phyloP scores from a whole-genome alignment of 2,113 vertebrate species.

The Hippoglossus stenolepis region DNA sequence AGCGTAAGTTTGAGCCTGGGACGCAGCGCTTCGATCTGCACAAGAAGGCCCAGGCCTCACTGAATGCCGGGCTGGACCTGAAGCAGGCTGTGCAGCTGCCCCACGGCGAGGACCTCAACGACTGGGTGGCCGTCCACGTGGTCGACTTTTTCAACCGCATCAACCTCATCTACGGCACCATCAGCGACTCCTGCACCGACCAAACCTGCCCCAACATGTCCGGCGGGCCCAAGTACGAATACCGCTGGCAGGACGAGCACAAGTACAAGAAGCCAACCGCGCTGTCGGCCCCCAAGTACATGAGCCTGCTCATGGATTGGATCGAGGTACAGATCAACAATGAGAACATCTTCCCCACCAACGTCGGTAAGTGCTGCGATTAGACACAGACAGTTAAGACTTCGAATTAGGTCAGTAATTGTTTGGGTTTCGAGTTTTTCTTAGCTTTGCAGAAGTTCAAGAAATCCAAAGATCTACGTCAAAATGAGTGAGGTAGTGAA shows the following conservation, averaged over 20 bases:
- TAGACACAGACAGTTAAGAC: not conserved
- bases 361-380: constrained; percentile 87
- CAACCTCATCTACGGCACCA: constrained; percentile 98
- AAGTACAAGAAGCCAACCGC: constrained; percentile 92
- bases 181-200: constrained; percentile 94
- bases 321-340: constrained; percentile 98
- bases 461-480: not conserved
- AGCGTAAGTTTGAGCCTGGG: constrained; percentile 97
- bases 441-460: not conserved
- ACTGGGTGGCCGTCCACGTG: constrained; percentile 98
- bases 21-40: constrained; percentile 97
- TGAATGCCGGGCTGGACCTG: constrained; percentile 95
- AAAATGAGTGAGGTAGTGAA: not conserved
- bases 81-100: constrained; percentile 94
- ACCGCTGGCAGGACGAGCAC: constrained; percentile 96
- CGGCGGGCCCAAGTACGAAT: constrained; percentile 95
- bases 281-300: constrained; percentile 92
- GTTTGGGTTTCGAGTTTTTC: not conserved
- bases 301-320: constrained; percentile 99
- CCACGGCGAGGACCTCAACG: constrained; percentile 90
- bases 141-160: constrained; percentile 99
- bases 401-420: not conserved
- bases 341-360: constrained; percentile 96
- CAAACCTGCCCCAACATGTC: constrained; percentile 95
- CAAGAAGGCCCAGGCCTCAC: constrained; percentile 96